Evolutionary conservation across 2,888 invertebrate genomes (phyloP).

Genomic region (Lepidochrysops patricia): DNA sequence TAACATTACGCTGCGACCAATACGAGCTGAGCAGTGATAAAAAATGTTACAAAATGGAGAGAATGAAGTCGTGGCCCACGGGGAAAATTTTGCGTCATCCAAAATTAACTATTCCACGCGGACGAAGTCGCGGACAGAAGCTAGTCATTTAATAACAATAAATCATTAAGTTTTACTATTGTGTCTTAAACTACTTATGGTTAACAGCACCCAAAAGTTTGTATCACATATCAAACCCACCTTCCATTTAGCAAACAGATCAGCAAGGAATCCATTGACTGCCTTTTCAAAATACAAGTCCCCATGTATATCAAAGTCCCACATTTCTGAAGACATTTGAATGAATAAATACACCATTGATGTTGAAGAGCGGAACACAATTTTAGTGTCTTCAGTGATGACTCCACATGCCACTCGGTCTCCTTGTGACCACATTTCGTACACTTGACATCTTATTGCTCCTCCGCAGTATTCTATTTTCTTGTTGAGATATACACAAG

Average conservation of each 20-base stretch:
- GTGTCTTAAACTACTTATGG: too few relatives aligned
- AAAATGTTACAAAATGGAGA: too few relatives aligned
- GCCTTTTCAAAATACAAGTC: conserved; percentile 99
- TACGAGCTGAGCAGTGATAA: too few relatives aligned
- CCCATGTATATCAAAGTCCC: conserved; percentile 99
- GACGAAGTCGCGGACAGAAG: too few relatives aligned
- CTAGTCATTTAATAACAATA: too few relatives aligned
- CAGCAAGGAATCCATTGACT: conserved; percentile 95
- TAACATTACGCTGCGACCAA: too few relatives aligned
- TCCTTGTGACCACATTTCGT: conserved; percentile 97
- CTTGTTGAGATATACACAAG: conserved; percentile 95
- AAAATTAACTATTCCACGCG: too few relatives aligned
- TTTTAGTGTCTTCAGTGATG: conserved; percentile 95
- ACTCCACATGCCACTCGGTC: conserved; percentile 96
- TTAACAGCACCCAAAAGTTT: too few relatives aligned
- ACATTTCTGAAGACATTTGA: conserved; percentile 99
- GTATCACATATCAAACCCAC: too few relatives aligned
- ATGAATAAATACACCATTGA: conserved; percentile 98
- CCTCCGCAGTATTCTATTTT: conserved; percentile 94
- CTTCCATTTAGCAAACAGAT: conserved; percentile 97
- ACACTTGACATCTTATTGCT: conserved; percentile 89
- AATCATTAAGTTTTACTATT: too few relatives aligned
- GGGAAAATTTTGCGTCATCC: too few relatives aligned
- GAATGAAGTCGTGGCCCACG: too few relatives aligned
- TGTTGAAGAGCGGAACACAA: conserved; percentile 97